Evolutionary conservation across 2,888 invertebrate genomes (phyloP).

Genomic region (Hanleya hanleyi): DNA sequence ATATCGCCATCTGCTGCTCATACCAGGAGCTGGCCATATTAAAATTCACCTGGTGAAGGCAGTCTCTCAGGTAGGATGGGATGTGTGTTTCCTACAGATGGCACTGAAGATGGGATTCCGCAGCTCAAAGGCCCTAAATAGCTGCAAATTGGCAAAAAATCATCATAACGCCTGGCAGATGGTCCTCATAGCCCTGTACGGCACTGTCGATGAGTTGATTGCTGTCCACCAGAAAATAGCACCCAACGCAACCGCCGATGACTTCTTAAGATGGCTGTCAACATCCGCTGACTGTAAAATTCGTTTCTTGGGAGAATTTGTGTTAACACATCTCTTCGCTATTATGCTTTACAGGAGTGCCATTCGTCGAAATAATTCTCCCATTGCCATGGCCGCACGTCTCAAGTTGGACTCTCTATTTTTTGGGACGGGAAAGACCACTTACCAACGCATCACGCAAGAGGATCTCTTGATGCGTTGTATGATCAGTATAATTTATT

Average conservation of each 20-base stretch:
- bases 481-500: too few relatives aligned
- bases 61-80: not conserved
- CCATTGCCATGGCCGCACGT: not conserved
- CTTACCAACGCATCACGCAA: too few relatives aligned
- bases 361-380: not conserved
- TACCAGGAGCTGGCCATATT: not conserved
- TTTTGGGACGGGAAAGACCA: not conserved
- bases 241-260: not conserved
- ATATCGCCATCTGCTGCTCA: not conserved
- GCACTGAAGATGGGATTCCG: not conserved
- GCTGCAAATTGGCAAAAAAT: not conserved
- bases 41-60: not conserved
- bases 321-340: not conserved
- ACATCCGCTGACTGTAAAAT: not conserved
- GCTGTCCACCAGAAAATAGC: not conserved
- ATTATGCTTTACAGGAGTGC: not conserved
- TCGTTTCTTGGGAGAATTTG: not conserved
- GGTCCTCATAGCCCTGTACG: not conserved
- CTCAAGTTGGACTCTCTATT: not conserved
- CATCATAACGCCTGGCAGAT: not conserved
- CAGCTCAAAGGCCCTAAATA: not conserved
- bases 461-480: too few relatives aligned
- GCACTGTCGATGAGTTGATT: not conserved
- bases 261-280: not conserved
- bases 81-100: not conserved